A percentile compares a stretch with the other conserved stretches of the same genome.
Evolutionary conservation across 2,797 vertebrate species (phyloP).

Genomic region (Bradypus variegatus): DNA sequence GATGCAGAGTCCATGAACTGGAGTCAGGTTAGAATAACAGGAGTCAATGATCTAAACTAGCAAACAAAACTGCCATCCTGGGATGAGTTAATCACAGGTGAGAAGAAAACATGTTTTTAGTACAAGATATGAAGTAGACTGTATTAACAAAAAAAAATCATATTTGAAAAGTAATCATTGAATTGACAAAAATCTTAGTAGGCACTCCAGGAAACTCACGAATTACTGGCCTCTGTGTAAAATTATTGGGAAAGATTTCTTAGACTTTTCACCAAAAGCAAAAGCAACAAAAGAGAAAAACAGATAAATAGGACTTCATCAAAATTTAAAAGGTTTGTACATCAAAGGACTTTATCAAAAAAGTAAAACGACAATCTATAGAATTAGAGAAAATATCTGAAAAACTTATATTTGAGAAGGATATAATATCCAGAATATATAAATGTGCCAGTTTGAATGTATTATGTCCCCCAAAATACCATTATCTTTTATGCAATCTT

Average conservation of each 20-base stretch:
- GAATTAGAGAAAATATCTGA: too few relatives aligned
- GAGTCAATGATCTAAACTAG: neutral
- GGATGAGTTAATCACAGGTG: neutral
- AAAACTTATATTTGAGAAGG: too few relatives aligned
- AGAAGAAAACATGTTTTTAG: neutral
- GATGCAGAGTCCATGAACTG: neutral
- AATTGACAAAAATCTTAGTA: neutral
- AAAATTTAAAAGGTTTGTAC: too few relatives aligned
- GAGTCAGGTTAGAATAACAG: neutral
- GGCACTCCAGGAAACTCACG: neutral
- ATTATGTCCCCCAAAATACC: too few relatives aligned
- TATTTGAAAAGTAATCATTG: neutral
- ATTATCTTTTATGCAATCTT: too few relatives aligned
- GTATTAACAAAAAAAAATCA: neutral
- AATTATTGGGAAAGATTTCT: neutral
- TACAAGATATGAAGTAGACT: conserved; percentile 1
- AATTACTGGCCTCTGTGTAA: neutral
- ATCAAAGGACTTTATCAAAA: too few relatives aligned
- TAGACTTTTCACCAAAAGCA: too few relatives aligned
- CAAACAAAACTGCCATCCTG: neutral
- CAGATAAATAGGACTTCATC: too few relatives aligned
- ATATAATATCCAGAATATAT: too few relatives aligned
- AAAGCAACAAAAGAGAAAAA: too few relatives aligned
- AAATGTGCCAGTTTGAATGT: too few relatives aligned
- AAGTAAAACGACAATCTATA: too few relatives aligned